phyloP scores from a whole-genome alignment of 2,113 vertebrate species.

The Mastomys natalensis region DNA sequence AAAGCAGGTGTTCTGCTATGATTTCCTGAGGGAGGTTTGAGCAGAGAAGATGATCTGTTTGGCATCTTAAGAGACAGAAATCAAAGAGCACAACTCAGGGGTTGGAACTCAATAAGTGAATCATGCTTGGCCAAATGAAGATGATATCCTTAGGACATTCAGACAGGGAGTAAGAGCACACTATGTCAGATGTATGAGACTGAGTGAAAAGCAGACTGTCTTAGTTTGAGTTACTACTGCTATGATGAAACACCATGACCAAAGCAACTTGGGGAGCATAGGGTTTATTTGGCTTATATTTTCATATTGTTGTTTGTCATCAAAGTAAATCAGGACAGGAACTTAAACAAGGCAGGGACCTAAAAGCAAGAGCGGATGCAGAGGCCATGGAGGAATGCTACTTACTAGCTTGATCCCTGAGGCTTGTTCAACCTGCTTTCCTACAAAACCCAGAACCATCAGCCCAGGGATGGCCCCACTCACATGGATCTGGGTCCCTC shows the following conservation, averaged over 20 bases:
- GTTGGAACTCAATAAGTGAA: not conserved
- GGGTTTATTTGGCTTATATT: not conserved
- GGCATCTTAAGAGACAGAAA: not conserved
- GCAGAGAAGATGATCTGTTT: rapidly evolving
- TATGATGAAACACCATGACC: not conserved
- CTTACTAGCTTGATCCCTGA: not conserved
- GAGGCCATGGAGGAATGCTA: not conserved
- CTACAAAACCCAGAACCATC: not conserved
- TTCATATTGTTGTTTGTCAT: not conserved
- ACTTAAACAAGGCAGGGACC: not conserved
- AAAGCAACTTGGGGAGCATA: not conserved
- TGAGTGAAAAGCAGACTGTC: not conserved
- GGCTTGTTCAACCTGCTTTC: not conserved
- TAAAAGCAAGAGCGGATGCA: not conserved
- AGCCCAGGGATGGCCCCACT: not conserved
- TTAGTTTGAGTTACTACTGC: not conserved
- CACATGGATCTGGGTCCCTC: not conserved
- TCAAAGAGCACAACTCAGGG: not conserved
- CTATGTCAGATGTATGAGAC: not conserved
- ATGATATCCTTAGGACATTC: not conserved
- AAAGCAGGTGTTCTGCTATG: not conserved
- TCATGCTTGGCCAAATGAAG: not conserved
- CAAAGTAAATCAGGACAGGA: not conserved
- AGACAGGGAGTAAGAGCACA: not conserved
- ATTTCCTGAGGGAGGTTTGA: not conserved